Conservation (phyloP, 2,113 vertebrate genomes). For the Osmerus eperlanus region DNA sequence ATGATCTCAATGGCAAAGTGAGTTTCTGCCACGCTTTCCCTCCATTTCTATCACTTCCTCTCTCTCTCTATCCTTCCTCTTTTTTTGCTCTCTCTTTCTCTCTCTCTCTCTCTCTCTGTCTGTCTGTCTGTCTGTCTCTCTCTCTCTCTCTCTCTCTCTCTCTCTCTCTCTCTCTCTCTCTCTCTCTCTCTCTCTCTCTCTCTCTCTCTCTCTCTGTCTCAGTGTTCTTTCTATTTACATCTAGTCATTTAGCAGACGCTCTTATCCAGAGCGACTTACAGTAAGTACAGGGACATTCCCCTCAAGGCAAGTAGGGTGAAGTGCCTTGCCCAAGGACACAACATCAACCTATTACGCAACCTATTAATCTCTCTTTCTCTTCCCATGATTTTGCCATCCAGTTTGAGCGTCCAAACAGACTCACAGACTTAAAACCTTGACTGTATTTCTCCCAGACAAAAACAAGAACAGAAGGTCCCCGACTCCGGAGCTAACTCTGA, state of each 20-base stretch:
- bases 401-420: no score
- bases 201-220: neutral
- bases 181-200: neutral
- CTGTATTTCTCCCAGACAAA: conserved; percentile 71
- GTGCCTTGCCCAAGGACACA: no score
- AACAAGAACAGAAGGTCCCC: conserved; percentile 79
- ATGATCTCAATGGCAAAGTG: conserved; percentile 89
- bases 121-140: no score
- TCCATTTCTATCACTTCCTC: neutral
- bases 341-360: no score
- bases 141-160: neutral
- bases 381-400: no score
- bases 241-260: no score
- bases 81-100: neutral
- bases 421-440: neutral
- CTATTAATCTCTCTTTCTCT: neutral
- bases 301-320: no score
- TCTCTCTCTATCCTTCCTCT: neutral
- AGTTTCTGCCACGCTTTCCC: conserved; percentile 30
- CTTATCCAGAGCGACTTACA: no score
- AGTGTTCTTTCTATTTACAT: neutral
- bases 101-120: neutral
- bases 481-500: conserved; percentile 83
- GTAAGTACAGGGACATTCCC: no score
- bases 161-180: neutral